Conservation (phyloP, 2,113 vertebrate genomes). For the Delphinus delphis region DNA sequence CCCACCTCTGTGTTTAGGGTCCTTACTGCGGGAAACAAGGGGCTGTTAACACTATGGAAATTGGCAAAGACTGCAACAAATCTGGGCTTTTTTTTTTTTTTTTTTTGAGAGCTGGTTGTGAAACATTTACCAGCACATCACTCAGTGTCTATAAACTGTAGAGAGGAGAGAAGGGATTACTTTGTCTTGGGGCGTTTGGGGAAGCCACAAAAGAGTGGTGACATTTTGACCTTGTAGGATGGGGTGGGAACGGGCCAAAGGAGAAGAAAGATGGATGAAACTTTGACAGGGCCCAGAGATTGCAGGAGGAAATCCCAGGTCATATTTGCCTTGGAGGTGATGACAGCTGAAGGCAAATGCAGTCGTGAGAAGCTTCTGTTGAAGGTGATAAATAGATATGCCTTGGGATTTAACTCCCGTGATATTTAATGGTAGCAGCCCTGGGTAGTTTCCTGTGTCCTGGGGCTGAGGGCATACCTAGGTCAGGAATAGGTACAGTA, state of each 20-base stretch:
- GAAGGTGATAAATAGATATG: not conserved
- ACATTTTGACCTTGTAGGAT: slow-evolving; percentile 30
- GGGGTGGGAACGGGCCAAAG: not conserved
- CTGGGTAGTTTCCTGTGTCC: not conserved
- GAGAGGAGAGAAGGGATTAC: not conserved
- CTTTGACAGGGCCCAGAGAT: not conserved
- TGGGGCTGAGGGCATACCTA: not conserved
- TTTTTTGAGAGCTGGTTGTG: not conserved
- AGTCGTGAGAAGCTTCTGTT: not conserved
- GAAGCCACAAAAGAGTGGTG: slow-evolving; percentile 9
- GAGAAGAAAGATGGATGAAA: slow-evolving; percentile 6
- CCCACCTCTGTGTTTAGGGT: not conserved
- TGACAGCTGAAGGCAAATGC: not conserved
- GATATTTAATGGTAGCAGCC: not conserved
- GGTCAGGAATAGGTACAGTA: not conserved
- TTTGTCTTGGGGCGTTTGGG: not conserved
- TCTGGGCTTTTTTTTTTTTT: not conserved
- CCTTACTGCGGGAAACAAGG: not conserved
- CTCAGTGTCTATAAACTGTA: not conserved
- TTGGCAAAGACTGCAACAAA: not conserved
- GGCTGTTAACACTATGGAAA: not conserved
- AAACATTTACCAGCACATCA: not conserved
- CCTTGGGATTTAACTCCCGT: not conserved
- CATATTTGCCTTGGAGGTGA: not conserved
- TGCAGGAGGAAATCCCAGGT: not conserved